phyloP scores from a whole-genome alignment of 2,888 invertebrate species.

The Ommatoiulus sabulosus region DNA sequence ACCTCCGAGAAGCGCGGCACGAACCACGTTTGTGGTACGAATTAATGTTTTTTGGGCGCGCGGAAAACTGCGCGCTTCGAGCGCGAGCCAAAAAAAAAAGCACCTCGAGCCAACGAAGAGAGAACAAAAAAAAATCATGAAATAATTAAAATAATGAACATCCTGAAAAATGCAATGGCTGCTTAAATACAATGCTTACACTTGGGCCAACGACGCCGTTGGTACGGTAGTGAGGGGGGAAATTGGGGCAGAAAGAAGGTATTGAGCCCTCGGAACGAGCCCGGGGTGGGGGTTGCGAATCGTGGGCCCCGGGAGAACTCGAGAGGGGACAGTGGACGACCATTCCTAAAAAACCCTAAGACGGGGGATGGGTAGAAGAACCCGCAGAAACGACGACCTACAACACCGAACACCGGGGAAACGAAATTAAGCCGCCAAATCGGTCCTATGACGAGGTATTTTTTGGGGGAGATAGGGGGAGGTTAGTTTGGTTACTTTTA shows the following conservation, averaged over 20 bases:
- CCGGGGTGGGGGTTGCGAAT: too few relatives aligned
- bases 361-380: too few relatives aligned
- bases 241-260: neutral
- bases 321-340: neutral
- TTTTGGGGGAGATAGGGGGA: neutral
- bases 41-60: neutral
- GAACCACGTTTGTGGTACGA: neutral
- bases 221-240: neutral
- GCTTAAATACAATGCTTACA: conserved; percentile 47
- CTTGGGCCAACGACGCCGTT: neutral
- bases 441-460: neutral
- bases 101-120: too few relatives aligned
- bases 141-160: conserved; percentile 24
- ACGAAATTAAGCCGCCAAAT: neutral
- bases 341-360: neutral
- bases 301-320: too few relatives aligned
- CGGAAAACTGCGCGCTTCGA: neutral
- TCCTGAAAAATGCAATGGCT: conserved; percentile 50
- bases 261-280: neutral
- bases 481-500: neutral
- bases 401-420: neutral
- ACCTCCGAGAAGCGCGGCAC: neutral
- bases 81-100: neutral
- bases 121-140: conserved; percentile 24
- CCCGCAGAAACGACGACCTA: neutral